Evolutionary conservation across 2,797 vertebrate genomes (phyloP), one percentile per base, ranked within the genome.

Genomic region (Coregonus ussuriensis): DNA sequence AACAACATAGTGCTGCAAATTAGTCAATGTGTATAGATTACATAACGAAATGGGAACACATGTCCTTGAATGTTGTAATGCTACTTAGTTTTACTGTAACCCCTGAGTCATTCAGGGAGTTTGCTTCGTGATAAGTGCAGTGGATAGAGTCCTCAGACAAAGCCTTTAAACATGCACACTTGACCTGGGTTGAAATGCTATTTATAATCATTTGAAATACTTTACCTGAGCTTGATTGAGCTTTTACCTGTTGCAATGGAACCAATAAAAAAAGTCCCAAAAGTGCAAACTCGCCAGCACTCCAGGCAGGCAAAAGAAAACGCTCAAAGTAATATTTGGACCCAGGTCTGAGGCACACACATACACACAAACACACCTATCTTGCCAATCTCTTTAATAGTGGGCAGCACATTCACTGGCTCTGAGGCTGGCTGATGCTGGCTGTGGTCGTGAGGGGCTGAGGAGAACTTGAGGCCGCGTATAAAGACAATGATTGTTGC

Each of bases 401-500:
- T 80, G 79, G 81, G 85, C 83, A 83, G 87, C 85, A 88, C 83
- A 79, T 85, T 92, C 87, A 87, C 87, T 47, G 41, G 41, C 41
- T 47, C 41, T 47, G 41, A 84, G 87, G 59, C 86, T 87, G 59
- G n/a, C 82, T 80, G 89, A 88, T 88, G 76, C 83, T 86, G 84
- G 86, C 88, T 84, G 69, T 4, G 11, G 37, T 25, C 21, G 1
- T n/a, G 37, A 25, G 25, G 25, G 25, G 67, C 35, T 59, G 29
- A 33, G 18, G 13, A 81, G 71, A 72, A 70, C 59, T 53, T 72
- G 74, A 33, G 87, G 81, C 76, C 75, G 77, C 85, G 83, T 85
- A 90, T 91, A 92, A 91, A 91, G 83, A 84, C 85, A 73, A 81
- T 82, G 87, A 86, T 88, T 90, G 83, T 84, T 85, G 87, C 83